Evolutionary conservation across 2,113 vertebrate genomes (phyloP).

Genomic region (Gambusia holbrooki): DNA sequence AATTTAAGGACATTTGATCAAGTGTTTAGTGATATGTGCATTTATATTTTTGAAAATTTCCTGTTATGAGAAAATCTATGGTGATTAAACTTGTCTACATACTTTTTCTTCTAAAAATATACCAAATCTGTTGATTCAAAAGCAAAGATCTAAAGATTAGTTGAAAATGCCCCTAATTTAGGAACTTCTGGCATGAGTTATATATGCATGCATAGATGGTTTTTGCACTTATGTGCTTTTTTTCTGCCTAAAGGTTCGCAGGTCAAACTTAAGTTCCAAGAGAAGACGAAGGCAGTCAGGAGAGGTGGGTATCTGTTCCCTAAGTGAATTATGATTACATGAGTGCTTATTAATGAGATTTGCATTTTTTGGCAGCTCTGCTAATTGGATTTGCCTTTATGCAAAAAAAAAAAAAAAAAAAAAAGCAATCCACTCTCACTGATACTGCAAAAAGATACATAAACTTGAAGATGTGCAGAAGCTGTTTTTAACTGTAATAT

Average conservation of each 20-base stretch:
- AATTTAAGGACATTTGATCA: neutral
- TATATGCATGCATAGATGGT: neutral
- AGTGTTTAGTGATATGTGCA: neutral
- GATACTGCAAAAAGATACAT: constrained; percentile 15
- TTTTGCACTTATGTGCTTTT: neutral
- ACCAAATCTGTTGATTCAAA: neutral
- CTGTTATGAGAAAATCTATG: neutral
- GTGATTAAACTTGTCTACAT: too few species aligned
- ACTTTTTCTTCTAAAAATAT: neutral
- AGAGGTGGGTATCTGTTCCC: constrained; percentile 75
- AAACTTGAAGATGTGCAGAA: neutral
- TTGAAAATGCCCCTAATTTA: neutral
- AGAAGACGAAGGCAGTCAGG: constrained; percentile 88
- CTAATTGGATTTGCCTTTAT: constrained; percentile 59
- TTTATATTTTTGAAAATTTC: neutral
- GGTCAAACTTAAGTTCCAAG: constrained; percentile 65
- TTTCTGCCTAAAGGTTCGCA: constrained; percentile 29
- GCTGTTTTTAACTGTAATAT: neutral
- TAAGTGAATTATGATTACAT: constrained; percentile 39
- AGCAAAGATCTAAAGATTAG: too few species aligned
- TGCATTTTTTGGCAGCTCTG: constrained; percentile 53
- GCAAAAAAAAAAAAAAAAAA: constrained; percentile 17
- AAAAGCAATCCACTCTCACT: constrained; percentile 12
- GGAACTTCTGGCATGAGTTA: neutral
- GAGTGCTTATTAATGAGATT: constrained; percentile 73